These are phyloP conservation scores for Alethe castanea DNA, from an alignment of 2,113 vertebrate species.

Conservation along the genomic window DNA sequence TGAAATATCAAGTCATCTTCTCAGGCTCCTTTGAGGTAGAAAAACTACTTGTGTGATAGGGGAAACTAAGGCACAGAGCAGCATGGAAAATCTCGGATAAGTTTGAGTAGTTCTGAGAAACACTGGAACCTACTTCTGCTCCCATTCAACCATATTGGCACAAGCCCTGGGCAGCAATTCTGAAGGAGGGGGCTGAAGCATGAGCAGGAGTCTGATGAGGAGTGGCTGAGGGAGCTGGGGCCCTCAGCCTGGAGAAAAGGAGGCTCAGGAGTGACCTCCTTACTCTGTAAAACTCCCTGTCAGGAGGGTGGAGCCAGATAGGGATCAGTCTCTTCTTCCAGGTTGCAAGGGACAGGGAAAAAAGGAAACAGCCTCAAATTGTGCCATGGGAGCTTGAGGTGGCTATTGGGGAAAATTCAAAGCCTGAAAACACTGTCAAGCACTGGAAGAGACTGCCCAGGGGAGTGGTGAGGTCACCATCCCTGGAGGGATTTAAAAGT, in stretches of 20 bases:
- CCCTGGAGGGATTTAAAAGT: background rate
- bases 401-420: background rate
- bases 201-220: background rate
- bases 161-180: background rate
- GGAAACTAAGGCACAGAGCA: background rate
- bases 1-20: background rate
- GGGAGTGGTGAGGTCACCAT: background rate
- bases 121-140: background rate
- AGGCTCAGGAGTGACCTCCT: background rate
- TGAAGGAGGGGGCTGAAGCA: background rate
- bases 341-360: no score
- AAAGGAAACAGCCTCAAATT: background rate
- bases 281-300: background rate
- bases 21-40: background rate
- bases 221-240: background rate
- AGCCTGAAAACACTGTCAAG: background rate
- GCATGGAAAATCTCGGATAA: background rate
- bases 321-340: background rate
- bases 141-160: rapidly evolving
- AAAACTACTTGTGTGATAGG: background rate
- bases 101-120: background rate
- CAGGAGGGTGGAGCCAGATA: background rate
- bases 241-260: background rate
- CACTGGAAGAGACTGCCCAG: background rate
- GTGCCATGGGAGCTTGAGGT: background rate